Base-by-base conservation (phyloP, 2,797 vertebrate species). In the Catamblyrhynchus diadema region DNA sequence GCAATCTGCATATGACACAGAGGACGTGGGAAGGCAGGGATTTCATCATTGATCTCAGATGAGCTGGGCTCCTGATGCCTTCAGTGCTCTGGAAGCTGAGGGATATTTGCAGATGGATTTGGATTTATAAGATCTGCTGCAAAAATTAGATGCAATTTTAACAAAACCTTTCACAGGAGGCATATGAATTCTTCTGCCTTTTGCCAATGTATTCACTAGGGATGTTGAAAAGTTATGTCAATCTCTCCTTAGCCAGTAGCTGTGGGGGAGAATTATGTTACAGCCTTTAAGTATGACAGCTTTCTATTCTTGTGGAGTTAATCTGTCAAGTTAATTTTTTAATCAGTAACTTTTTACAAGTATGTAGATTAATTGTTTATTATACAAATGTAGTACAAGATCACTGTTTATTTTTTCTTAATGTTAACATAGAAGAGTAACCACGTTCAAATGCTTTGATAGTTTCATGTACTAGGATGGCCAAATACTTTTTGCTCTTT, bases 61-160 rank as follows among this genome's bases (percentile, higher is more conserved):
- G 39, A 5, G 4, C 42, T 81, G 72, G 10, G 35, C 1, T 89
- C 75, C 42, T 12, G 14, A 71, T 33, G 23, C 27, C 79, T 67
- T 77, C 45, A 23, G n/a, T 77, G 27, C 41, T 87, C 42, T 69
- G 91, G 80, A 92, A 90, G 21, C 59, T 25, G 48, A 72, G 39
- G 27, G 82, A 75, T 84, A 86, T 95, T 96, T 96, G 86, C 92
- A 70, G 59, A 74, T 75, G 80, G 90, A 94, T 93, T 93, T 95
- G 35, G 57, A 35, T 81, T 87, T 59, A 62, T 94, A 66, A 86
- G 77, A 79, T 59, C 51, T 73, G 32, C 61, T 62, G 56, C 56
- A 93, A 94, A 92, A 92, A 78, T 83, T 83, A 93, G 92, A 86
- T 71, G 81, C 32, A 59, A 66, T 91, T 95, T 93, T 90, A 85